Conservation (phyloP, 2,113 vertebrate species). For the Dissostichus mawsoni region DNA sequence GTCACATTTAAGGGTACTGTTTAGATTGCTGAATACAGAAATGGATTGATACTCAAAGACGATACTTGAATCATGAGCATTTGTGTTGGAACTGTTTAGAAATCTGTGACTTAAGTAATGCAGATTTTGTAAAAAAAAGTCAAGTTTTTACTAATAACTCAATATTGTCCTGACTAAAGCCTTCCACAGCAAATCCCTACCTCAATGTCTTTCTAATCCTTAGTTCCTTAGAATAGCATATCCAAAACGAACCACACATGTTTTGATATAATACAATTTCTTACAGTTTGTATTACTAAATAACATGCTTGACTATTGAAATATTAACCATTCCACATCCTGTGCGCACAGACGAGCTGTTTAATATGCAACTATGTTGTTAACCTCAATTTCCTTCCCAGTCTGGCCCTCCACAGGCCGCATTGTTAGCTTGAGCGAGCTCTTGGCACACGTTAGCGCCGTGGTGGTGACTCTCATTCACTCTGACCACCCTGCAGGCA, state of each 20-base stretch:
- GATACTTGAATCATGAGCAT: conserved; percentile 2
- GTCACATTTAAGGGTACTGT: neutral
- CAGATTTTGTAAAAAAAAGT: neutral
- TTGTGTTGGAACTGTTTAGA: neutral
- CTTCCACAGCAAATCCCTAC: neutral
- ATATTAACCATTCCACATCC: conserved; percentile 77
- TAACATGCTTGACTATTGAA: conserved; percentile 22
- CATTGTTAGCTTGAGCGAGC: conserved; percentile 74
- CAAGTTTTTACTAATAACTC: neutral
- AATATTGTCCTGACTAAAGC: neutral
- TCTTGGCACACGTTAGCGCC: conserved; percentile 72
- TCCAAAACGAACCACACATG: conserved; percentile 12
- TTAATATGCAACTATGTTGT: conserved; percentile 83
- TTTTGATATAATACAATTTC: neutral
- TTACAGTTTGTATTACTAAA: conserved; percentile 23
- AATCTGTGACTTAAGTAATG: neutral
- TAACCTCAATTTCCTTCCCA: conserved; percentile 86
- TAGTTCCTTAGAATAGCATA: neutral
- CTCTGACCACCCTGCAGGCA: conserved; percentile 74
- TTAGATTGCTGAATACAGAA: neutral
- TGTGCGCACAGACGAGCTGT: conserved; percentile 75
- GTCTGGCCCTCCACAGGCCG: conserved; percentile 73
- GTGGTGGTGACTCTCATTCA: conserved; percentile 68
- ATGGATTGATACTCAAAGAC: neutral
- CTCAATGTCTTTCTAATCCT: conserved; percentile 2